A percentile compares a stretch with the other conserved stretches of the same genome.
Conservation (phyloP, 2,113 vertebrate species). For the Engraulis encrasicolus region DNA sequence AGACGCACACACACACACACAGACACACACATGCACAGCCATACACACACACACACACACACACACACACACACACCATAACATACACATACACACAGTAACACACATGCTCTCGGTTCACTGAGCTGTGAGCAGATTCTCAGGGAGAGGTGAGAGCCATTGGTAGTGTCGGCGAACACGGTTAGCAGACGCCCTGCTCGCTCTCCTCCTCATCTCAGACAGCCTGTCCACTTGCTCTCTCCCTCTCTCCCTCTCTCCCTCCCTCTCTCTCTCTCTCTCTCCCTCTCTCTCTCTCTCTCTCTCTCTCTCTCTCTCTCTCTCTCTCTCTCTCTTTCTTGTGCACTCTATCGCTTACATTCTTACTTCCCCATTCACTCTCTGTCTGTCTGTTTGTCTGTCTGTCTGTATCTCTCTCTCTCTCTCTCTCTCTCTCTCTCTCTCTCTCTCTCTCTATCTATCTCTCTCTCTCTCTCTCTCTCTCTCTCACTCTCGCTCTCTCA, state of each 20-base stretch:
- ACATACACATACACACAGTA: not conserved
- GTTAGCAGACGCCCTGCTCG: not conserved
- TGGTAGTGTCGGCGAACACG: not conserved
- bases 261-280: not conserved
- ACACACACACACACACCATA: conserved; percentile 4
- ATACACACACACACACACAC: not conserved
- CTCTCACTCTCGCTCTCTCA: not conserved
- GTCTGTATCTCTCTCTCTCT: not conserved
- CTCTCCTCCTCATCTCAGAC: not conserved
- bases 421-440: not conserved
- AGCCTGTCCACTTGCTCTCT: not conserved
- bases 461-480: not conserved
- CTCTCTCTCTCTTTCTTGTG: not conserved
- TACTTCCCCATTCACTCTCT: not conserved
- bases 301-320: not conserved
- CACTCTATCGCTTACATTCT: not conserved
- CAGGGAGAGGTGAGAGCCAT: not conserved
- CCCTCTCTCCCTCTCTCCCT: not conserved
- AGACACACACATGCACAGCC: not conserved
- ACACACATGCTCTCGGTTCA: not conserved
- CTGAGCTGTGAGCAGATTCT: not conserved
- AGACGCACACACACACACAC: conserved; percentile 7
- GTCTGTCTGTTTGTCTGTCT: not conserved
- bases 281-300: not conserved
- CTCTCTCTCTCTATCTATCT: not conserved